phyloP scores from a whole-genome alignment of 2,113 vertebrate species.

The Hiodon tergisus region DNA sequence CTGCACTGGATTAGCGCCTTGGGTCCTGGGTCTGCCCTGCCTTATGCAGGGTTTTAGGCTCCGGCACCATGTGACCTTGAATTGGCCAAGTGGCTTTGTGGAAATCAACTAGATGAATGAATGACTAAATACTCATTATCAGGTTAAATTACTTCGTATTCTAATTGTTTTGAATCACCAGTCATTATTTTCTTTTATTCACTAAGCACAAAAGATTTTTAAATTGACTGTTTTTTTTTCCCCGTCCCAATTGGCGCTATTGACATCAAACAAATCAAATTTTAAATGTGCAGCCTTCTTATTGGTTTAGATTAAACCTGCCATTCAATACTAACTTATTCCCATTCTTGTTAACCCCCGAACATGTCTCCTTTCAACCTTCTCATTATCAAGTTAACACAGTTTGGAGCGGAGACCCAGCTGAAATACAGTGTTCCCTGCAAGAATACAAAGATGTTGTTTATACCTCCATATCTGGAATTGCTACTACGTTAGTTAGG shows the following conservation, averaged over 20 bases:
- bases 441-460: background rate
- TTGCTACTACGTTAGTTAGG: background rate
- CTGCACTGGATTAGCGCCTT: too few species aligned
- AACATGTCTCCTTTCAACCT: background rate
- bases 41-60: too few species aligned
- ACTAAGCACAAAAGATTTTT: constrained; percentile 10
- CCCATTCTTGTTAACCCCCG: constrained; percentile 24
- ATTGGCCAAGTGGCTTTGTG: too few species aligned
- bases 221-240: constrained; percentile 5
- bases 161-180: too few species aligned
- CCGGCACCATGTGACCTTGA: too few species aligned
- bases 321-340: constrained; percentile 19
- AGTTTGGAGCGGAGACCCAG: background rate
- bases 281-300: constrained; percentile 12
- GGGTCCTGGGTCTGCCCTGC: too few species aligned
- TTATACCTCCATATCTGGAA: background rate
- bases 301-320: constrained; percentile 12
- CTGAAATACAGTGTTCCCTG: background rate
- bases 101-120: too few species aligned
- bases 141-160: too few species aligned
- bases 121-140: too few species aligned
- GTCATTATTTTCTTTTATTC: background rate
- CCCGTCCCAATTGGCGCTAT: background rate
- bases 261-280: constrained; percentile 18
- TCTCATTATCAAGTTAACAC: background rate